Evolutionary conservation across 92 coral and sea anemone genomes (phyloP), one percentile per base, ranked within the genome.

Genomic region (Phenganax marumi): DNA sequence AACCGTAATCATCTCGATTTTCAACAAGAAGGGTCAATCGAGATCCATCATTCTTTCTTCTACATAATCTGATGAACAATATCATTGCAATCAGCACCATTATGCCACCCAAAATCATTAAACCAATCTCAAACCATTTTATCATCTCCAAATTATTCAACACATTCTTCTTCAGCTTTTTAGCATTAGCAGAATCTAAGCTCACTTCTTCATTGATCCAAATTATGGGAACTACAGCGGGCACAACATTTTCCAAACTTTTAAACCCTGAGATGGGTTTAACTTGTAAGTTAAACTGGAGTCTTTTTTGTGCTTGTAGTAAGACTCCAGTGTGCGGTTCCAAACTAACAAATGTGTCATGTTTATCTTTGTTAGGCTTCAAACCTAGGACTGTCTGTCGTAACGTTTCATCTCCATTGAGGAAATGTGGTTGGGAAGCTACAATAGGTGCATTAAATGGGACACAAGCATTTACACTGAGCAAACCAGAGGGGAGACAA

Each of bases 351-450:
- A 94, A 85, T 26, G 98, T 94, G 17, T 87, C 97, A 84, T 94
- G 98, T 19, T 92, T 97, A 21, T 86, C 85, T 75, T 76, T 43
- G 66, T 90, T 88, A 6, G 98, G 98, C 0, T 84, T 69, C 47
- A 94, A 87, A 7, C 98, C 98, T 13, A 51, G 81, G 12, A 94
- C 90, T 71, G 86, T 83, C 39, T 89, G 65, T 8, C 75, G 80
- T 26, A 92, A 88, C 1, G 88, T 63, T 14, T 81, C 80, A 51
- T 90, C 92, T 17, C 98, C 98, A 6, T 88, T 84, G 33, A 92
- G 93, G 81, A 94, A 94, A 77, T 94, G 98, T 46, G 98, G 98
- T 8, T 97, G 91, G 22, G 98, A 94, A 12, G 85, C 80, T 71
- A 94, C 91, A 11, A 94, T 78, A 16, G 98, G 98, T 58, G 93